Conservation (phyloP, 1,140 invertebrate species). For the Lepidurus packardi region DNA sequence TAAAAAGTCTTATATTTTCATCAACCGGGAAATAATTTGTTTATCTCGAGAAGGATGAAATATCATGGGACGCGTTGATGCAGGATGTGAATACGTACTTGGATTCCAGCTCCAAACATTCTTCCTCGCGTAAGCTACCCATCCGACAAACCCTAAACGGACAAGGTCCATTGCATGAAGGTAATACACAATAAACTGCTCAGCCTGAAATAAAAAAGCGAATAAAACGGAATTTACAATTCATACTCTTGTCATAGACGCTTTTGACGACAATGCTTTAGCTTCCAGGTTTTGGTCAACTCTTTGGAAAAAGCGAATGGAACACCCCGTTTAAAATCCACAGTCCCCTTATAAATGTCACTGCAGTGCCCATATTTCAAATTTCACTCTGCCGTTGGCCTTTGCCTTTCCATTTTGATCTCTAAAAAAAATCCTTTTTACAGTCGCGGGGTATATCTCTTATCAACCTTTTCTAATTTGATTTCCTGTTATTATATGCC, state of each 20-base stretch:
- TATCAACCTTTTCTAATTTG: conserved; percentile 6
- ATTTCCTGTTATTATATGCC: conserved; percentile 10
- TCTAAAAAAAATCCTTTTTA: not conserved
- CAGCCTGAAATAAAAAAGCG: not conserved
- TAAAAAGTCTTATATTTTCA: not conserved
- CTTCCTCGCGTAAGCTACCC: not conserved
- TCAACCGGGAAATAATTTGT: not conserved
- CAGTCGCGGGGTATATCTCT: not conserved
- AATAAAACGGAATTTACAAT: not conserved
- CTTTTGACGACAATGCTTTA: conserved; percentile 10
- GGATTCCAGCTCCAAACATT: not conserved
- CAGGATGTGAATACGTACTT: not conserved
- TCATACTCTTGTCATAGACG: not conserved
- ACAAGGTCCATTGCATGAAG: not conserved
- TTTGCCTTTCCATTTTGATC: conserved; percentile 8
- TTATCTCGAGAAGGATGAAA: not conserved
- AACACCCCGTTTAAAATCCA: not conserved
- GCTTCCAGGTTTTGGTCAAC: conserved; percentile 9
- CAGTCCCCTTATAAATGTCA: conserved; percentile 3
- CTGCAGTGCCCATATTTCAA: conserved; percentile 5
- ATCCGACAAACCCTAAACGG: not conserved
- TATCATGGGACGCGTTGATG: conserved; percentile 2
- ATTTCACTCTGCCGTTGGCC: not conserved
- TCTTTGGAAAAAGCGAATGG: conserved; percentile 18
- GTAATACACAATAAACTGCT: not conserved